A percentile compares a stretch with the other conserved stretches of the same genome.
These are phyloP conservation scores for Calosoma granatense DNA, from an alignment of 1,140 invertebrate genomes.

Conservation along the genomic window DNA sequence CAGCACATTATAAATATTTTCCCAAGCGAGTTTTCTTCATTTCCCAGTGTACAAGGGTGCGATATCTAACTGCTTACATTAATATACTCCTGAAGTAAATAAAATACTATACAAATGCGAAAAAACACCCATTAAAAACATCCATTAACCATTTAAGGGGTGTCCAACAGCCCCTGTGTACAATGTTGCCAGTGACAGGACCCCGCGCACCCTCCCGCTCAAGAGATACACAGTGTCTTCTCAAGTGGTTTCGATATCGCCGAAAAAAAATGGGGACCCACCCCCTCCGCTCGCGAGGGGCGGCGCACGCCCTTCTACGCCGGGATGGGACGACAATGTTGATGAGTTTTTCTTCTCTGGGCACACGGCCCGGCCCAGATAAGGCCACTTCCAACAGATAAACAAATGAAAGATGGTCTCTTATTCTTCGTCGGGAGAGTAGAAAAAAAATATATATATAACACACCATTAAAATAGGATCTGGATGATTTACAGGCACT, in stretches of 20 bases:
- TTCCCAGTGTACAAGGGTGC: too few species aligned
- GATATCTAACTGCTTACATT: too few species aligned
- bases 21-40: too few species aligned
- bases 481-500: not conserved
- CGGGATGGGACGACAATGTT: not conserved
- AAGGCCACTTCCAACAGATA: slow-evolving; percentile 8
- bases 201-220: too few species aligned
- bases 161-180: not conserved
- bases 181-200: not conserved
- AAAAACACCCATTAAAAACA: slow-evolving; percentile 8
- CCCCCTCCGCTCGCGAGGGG: not conserved
- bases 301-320: not conserved
- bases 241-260: slow-evolving; percentile 6
- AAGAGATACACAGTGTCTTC: not conserved
- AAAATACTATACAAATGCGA: slow-evolving; percentile 2
- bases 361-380: not conserved
- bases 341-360: not conserved
- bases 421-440: slow-evolving; percentile 1
- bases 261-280: not conserved
- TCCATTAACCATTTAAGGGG: slow-evolving; percentile 7
- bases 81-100: too few species aligned
- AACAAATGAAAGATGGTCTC: slow-evolving; percentile 9
- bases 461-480: slow-evolving; percentile 7
- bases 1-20: too few species aligned
- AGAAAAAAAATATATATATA: slow-evolving; percentile 8